Evolutionary conservation across 2,797 vertebrate species (phyloP), one percentile per base, ranked within the genome.

Genomic region (Xerus rutilus): DNA sequence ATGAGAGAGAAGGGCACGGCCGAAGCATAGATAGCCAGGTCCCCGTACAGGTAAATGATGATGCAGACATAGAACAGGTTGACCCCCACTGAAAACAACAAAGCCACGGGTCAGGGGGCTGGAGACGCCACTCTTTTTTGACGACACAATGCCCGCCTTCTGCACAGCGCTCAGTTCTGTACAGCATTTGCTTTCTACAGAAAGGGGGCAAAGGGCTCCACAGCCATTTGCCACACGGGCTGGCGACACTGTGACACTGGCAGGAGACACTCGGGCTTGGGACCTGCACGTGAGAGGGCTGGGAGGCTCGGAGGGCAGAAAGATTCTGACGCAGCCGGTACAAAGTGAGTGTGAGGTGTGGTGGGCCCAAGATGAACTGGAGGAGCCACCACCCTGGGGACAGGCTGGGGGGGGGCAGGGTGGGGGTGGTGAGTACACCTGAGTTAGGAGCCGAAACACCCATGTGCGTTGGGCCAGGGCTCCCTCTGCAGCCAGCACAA

Each of bases 11-110:
- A 98, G 0, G 99, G 99, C 57, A 99, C 99, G 0, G 99, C 99
- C 0, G 99, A 99, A 0, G 99, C 99, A 0, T 99, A 99, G 98
- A 99, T 99, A 86, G 99, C 99, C 98, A 99, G 98, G 98, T 99
- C 99, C 91, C 99, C 99, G 0, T 99, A 99, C 97, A 99, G 99
- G 98, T 99, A 99, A 92, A 99, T 97, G 8, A 99, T 99, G 97
- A 99, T 99, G 98, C 99, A 99, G 99, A 99, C 99, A 98, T 99
- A 99, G 98, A 99, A 99, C 98, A 99, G 98, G 97, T 99, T 99
- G 98, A 99, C 99, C 1, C 99, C 99, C 92, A 99, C 99, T 99
- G 98, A 28, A 98, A 97, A 97, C 85, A 98, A 97, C 65, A 92
- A 30, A 93, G 79, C 21, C 52, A 67, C 21, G 0, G 3, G 95